Conservation (phyloP, 2,113 vertebrate genomes). For the Aramus guarauna region DNA sequence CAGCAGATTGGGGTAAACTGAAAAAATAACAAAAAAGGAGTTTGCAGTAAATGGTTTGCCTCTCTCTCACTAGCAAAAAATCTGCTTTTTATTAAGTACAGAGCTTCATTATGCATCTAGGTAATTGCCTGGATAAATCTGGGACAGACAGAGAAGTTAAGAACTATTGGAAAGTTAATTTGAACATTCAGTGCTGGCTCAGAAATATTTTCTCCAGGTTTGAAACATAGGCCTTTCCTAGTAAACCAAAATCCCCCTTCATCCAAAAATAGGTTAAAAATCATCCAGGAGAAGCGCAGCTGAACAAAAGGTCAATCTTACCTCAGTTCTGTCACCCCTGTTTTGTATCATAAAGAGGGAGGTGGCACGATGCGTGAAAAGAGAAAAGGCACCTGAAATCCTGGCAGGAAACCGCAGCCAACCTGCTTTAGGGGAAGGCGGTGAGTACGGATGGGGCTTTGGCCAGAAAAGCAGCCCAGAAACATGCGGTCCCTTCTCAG, state of each 20-base stretch:
- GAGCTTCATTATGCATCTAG: not conserved
- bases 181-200: not conserved
- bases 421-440: not conserved
- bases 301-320: slow-evolving; percentile 15
- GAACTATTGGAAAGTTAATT: not conserved
- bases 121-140: not conserved
- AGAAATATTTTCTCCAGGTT: not conserved
- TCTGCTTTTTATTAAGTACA: not conserved
- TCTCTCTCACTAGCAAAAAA: not conserved
- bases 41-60: not conserved
- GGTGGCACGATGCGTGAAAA: not conserved
- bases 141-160: not conserved
- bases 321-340: not conserved
- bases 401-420: not conserved
- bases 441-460: fast-evolving
- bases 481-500: fast-evolving
- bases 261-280: slow-evolving; percentile 31
- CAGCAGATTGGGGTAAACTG: not conserved
- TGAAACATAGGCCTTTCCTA: not conserved
- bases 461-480: not conserved
- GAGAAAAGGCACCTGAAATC: not conserved
- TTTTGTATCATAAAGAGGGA: not conserved
- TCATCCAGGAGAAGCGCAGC: not conserved
- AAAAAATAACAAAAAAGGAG: not conserved
- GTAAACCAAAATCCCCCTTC: not conserved